Evolutionary conservation across 2,888 invertebrate species (phyloP), one percentile per base, ranked within the genome.

Genomic region (Eurois occulta): DNA sequence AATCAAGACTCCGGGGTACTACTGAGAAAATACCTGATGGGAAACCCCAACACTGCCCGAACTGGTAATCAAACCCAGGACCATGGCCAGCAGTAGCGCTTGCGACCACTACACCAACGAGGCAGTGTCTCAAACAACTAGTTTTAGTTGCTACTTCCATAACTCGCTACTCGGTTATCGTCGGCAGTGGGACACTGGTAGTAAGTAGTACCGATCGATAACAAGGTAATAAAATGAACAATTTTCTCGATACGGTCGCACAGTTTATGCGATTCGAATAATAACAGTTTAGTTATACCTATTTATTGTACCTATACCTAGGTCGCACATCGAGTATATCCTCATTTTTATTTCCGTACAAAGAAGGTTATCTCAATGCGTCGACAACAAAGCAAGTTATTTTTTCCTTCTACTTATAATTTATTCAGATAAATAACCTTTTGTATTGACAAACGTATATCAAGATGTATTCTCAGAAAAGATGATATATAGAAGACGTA

Each of bases 321-420:
- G 32, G 66, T 75, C 62, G 11, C 43, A 35, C 55, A 16, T 48
- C 7, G 6, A 58, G 58, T 21, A 71, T 60, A 73, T 80, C 67
- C 70, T 76, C 32, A 38, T 76, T 38, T 79, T 60, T 72, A 60
- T 72, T 83, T 79, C 76, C 76, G 52, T 21, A 55, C 60, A n/a
- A 35, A 72, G 73, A 78, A 85, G 81, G 85, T 84, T 84, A 84
- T 84, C 85, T 77, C 60, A 32, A 65, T 18, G 69, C 24, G 43
- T 75, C 55, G 52, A 68, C 66, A 73, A 75, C 72, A 84, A 81
- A 70, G 55, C 43, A 73, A n/a, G 13, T 75, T 13, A n/a, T 71
- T 73, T 81, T 60, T 81, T 85, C 62, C 75, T 69, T 77, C 41
- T 58, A n/a, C n/a, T n/a, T n/a, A 75, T 84, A 64, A 80, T 48